phyloP scores from a whole-genome alignment of 2,113 vertebrate species.

The Podilymbus podiceps region DNA sequence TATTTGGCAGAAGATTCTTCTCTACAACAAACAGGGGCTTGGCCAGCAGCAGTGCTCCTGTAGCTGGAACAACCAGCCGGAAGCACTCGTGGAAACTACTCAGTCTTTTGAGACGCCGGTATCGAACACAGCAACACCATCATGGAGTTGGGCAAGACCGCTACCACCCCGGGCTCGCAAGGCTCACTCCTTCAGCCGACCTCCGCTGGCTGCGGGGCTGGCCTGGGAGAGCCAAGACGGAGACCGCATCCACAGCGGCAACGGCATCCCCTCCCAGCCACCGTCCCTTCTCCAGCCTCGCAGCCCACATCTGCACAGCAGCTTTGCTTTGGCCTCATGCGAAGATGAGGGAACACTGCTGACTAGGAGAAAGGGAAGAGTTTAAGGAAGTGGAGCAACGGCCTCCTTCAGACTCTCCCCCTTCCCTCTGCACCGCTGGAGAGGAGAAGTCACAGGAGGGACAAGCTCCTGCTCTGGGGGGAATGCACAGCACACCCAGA shows the following conservation, averaged over 20 bases:
- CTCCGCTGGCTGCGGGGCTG: fast-evolving
- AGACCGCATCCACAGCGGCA: neutral
- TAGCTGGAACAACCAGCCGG: neutral
- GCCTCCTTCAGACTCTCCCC: neutral
- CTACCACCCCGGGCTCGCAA: neutral
- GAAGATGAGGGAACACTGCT: neutral
- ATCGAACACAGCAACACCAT: fast-evolving
- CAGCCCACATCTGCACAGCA: neutral
- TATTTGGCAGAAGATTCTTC: neutral
- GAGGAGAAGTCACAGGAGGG: neutral
- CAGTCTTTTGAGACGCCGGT: neutral
- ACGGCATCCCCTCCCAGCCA: neutral
- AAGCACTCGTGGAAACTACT: neutral
- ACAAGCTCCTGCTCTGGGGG: neutral
- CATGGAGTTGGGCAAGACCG: fast-evolving
- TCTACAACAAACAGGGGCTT: neutral
- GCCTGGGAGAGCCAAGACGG: fast-evolving
- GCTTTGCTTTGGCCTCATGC: neutral
- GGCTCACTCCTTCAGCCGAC: neutral
- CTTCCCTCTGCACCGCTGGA: neutral
- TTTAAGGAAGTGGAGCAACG: neutral
- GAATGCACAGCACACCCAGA: neutral
- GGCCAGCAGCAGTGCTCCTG: neutral
- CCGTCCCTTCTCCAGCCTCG: neutral
- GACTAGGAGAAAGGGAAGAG: neutral